A percentile compares a stretch with the other conserved stretches of the same genome.
These are phyloP conservation scores for Andrena trimmerana DNA, from an alignment of 2,888 invertebrate genomes.

Conservation along the genomic window DNA sequence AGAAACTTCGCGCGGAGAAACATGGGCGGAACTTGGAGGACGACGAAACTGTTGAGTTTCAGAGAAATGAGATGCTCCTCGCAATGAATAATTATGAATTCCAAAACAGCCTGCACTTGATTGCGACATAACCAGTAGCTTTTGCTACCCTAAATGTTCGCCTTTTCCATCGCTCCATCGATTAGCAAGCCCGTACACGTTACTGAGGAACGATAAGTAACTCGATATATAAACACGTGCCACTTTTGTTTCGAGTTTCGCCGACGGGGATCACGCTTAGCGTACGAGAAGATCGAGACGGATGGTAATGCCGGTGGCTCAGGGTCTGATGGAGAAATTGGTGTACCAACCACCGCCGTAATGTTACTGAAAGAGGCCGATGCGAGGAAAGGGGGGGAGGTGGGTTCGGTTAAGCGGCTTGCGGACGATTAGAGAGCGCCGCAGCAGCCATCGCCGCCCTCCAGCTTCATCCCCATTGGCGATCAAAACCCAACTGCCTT, in stretches of 20 bases:
- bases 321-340: slow-evolving; percentile 60
- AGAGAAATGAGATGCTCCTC: too few species aligned
- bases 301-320: slow-evolving; percentile 55
- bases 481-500: slow-evolving; percentile 71
- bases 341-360: slow-evolving; percentile 58
- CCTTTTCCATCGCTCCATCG: not conserved
- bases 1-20: not conserved
- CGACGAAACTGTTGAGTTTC: too few species aligned
- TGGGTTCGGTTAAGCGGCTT: slow-evolving; percentile 78
- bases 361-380: slow-evolving; percentile 59
- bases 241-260: slow-evolving; percentile 47
- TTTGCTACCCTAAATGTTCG: not conserved
- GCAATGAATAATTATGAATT: too few species aligned
- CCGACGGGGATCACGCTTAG: slow-evolving; percentile 38
- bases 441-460: slow-evolving; percentile 67
- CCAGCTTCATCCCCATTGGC: slow-evolving; percentile 70
- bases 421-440: slow-evolving; percentile 78
- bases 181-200: not conserved
- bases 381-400: slow-evolving; percentile 18
- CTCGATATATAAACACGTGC: not conserved
- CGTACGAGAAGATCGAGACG: slow-evolving; percentile 36
- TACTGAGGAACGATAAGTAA: not conserved
- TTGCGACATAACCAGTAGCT: not conserved
- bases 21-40: too few species aligned
- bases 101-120: not conserved